phyloP scores from a whole-genome alignment of 2,797 vertebrate genomes.

The Oophaga sylvatica region DNA sequence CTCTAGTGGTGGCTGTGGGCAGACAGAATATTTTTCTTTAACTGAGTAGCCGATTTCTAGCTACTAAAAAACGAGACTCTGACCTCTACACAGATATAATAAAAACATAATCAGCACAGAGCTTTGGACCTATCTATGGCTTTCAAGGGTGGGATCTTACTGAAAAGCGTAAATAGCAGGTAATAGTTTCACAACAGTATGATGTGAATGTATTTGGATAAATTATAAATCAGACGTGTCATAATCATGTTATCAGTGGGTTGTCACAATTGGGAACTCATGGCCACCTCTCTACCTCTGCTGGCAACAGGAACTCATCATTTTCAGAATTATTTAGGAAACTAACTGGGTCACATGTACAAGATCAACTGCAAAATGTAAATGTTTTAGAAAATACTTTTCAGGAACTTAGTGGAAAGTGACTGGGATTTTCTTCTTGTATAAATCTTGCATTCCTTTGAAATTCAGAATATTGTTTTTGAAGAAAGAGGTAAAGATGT shows the following conservation, averaged over 20 bases:
- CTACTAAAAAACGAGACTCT: too few relatives aligned
- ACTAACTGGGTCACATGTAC: background rate
- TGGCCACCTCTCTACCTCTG: background rate
- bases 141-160: background rate
- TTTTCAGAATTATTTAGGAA: background rate
- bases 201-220: background rate
- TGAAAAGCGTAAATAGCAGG: background rate
- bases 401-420: background rate
- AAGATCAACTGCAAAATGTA: background rate
- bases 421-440: conserved; percentile 1
- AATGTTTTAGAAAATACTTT: background rate
- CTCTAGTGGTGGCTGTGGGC: too few relatives aligned
- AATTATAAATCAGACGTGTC: too few relatives aligned
- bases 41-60: too few relatives aligned
- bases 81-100: too few relatives aligned
- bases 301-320: background rate
- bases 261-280: background rate
- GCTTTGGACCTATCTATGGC: background rate
- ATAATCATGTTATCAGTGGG: background rate
- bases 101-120: too few relatives aligned
- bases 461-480: conserved; percentile 12
- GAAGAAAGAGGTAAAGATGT: background rate
- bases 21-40: too few relatives aligned
- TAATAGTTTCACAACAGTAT: background rate
- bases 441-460: conserved; percentile 47